These are phyloP conservation scores for Dorcus hopei DNA, from an alignment of 2,888 invertebrate genomes.

Conservation along the genomic window DNA sequence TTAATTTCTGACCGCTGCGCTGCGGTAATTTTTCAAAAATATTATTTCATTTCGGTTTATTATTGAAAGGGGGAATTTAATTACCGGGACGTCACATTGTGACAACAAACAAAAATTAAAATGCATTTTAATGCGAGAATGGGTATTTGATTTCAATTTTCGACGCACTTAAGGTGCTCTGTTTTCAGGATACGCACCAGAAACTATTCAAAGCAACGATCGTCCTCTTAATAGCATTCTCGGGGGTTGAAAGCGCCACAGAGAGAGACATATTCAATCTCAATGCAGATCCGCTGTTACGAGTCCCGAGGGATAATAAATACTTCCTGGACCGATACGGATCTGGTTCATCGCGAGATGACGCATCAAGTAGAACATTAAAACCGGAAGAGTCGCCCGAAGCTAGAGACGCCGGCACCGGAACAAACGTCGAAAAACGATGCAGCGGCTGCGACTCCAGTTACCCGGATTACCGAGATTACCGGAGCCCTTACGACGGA, in stretches of 20 bases:
- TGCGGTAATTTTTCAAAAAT: no score
- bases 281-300: slow-evolving; percentile 10
- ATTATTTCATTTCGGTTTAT: no score
- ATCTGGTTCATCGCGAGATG: slow-evolving; percentile 6
- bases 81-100: no score
- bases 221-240: slow-evolving; percentile 1
- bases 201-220: not conserved
- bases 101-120: no score
- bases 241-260: slow-evolving; percentile 10
- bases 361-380: slow-evolving; percentile 18
- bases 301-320: slow-evolving; percentile 26
- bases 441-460: slow-evolving; percentile 41
- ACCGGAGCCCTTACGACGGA: slow-evolving; percentile 45
- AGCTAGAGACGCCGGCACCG: slow-evolving; percentile 24
- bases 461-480: slow-evolving; percentile 39
- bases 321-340: slow-evolving; percentile 29
- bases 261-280: slow-evolving; percentile 27
- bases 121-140: no score
- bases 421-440: slow-evolving; percentile 30
- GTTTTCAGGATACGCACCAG: not conserved
- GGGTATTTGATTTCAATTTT: no score
- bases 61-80: no score
- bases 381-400: slow-evolving; percentile 36
- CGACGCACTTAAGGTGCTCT: not conserved
- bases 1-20: no score